A percentile compares a stretch with the other conserved stretches of the same genome.
Conservation (phyloP, 35 echinoderm and acorn worm genomes). For the Heliocidaris tuberculata region DNA sequence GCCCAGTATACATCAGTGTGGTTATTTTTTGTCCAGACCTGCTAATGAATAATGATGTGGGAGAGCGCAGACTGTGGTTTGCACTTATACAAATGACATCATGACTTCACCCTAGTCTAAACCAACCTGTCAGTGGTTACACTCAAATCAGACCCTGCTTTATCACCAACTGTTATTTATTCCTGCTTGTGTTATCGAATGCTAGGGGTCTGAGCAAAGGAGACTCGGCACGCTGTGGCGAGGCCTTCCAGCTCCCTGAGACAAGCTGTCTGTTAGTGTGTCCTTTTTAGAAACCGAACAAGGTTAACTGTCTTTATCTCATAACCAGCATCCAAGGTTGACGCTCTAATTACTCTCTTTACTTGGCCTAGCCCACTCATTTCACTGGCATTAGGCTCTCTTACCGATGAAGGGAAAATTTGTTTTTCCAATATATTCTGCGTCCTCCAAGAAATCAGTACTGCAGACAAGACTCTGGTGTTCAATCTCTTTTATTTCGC, state of each 20-base stretch:
- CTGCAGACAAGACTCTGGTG: neutral
- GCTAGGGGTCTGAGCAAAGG: neutral
- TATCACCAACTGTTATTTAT: neutral
- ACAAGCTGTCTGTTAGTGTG: conserved; percentile 27
- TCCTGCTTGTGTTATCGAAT: neutral
- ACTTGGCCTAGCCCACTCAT: conserved; percentile 14
- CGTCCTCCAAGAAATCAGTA: neutral
- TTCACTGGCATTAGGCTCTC: neutral
- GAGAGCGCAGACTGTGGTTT: no score
- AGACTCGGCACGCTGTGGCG: neutral
- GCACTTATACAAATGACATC: no score
- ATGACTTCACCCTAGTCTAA: no score
- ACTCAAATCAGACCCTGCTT: neutral
- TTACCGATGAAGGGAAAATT: neutral
- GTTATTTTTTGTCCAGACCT: no score
- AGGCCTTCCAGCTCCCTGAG: neutral
- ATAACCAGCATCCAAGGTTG: conserved; percentile 3
- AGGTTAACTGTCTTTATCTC: conserved; percentile 41
- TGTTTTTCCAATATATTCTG: neutral
- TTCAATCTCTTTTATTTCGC: neutral
- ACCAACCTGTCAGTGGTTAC: no score
- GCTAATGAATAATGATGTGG: no score
- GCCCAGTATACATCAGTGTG: no score
- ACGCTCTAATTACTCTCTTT: conserved; percentile 21
- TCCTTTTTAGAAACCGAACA: conserved; percentile 19